Conservation (phyloP, 1,140 invertebrate genomes). For the Temnothorax curvispinosus region DNA sequence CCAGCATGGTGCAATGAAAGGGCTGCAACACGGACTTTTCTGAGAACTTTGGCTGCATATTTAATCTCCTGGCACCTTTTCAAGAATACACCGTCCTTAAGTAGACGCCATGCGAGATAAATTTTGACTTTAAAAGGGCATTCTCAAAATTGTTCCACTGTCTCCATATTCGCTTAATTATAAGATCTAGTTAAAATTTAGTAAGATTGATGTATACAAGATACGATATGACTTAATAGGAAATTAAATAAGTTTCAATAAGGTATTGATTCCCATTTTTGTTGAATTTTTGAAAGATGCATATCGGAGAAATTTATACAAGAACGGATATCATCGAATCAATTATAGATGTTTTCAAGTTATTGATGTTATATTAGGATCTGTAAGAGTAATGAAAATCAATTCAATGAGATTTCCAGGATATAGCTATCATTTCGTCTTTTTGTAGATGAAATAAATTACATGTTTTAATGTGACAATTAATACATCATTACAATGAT, state of each 20-base stretch:
- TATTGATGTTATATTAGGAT: neutral
- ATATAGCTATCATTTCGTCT: neutral
- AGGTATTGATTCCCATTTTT: neutral
- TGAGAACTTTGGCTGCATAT: slow-evolving; percentile 52
- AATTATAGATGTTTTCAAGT: neutral
- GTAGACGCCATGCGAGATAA: neutral
- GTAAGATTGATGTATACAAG: neutral
- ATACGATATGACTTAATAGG: neutral
- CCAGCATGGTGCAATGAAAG: slow-evolving; percentile 37
- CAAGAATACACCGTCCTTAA: slow-evolving; percentile 25
- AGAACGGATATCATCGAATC: neutral
- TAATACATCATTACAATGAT: neutral
- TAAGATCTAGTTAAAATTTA: neutral
- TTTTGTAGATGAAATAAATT: neutral
- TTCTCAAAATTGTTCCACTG: neutral
- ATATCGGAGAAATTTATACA: neutral
- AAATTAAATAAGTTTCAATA: slow-evolving; percentile 12
- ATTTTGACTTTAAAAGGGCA: slow-evolving; percentile 7
- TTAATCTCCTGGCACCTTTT: slow-evolving; percentile 49
- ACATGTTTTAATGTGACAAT: neutral
- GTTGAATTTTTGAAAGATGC: neutral
- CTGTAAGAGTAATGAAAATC: neutral
- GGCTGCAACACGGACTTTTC: neutral
- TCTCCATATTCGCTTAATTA: neutral
- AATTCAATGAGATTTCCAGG: neutral